Conservation (phyloP, 2,113 vertebrate species). For the Sapajus apella region DNA sequence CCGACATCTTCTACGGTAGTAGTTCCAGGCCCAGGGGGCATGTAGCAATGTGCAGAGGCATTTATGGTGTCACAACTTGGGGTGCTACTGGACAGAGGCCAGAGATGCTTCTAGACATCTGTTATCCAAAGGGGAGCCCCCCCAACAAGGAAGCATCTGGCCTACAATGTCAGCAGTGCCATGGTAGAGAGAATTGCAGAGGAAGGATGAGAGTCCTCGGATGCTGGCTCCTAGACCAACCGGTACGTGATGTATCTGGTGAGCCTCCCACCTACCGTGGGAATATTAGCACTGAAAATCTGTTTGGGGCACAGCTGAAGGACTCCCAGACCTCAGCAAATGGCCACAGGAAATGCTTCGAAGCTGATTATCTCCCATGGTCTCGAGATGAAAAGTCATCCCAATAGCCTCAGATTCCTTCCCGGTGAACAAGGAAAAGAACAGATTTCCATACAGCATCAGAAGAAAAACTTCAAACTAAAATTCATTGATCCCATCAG, state of each 20-base stretch:
- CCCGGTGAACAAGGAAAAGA: not conserved
- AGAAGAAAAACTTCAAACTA: not conserved
- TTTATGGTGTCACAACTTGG: not conserved
- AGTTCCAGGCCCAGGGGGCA: not conserved
- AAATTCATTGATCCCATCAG: not conserved
- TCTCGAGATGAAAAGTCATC: conserved; percentile 24
- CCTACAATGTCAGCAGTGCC: not conserved
- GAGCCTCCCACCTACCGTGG: not conserved
- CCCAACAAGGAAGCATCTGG: not conserved
- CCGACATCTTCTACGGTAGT: not conserved
- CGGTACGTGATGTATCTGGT: not conserved
- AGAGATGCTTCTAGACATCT: not conserved
- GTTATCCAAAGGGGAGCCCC: not conserved
- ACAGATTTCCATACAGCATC: not conserved
- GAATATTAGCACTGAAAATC: not conserved
- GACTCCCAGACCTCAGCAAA: not conserved
- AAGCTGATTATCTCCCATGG: conserved; percentile 59
- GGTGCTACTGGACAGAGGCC: not conserved
- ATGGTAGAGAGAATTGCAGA: not conserved
- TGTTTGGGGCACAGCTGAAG: not conserved
- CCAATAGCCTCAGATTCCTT: not conserved
- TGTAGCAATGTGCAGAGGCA: not conserved
- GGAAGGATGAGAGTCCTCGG: not conserved
- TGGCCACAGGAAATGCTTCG: conserved; percentile 51
- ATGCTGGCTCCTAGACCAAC: not conserved